Conservation (phyloP, 2,113 vertebrate species). For the Melanerpes aurifrons region DNA sequence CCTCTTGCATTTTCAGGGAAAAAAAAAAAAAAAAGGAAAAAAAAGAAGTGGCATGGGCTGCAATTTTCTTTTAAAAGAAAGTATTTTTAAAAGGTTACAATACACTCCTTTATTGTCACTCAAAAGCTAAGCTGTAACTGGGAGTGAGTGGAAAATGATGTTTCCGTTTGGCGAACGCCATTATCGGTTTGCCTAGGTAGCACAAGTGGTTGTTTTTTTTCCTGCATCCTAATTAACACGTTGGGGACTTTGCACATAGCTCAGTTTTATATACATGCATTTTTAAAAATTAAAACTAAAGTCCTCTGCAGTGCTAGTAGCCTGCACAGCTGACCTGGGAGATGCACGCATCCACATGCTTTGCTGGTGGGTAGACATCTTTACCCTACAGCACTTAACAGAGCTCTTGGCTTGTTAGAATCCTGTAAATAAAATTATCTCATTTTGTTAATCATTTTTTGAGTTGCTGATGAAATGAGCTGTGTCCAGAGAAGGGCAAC, state of each 20-base stretch:
- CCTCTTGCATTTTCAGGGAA: too few species aligned
- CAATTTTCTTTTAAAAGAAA: constrained; percentile 21
- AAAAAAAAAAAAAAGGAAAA: too few species aligned
- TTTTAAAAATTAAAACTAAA: background rate
- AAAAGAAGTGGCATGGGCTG: background rate
- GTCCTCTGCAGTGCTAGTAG: background rate
- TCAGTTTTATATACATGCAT: background rate
- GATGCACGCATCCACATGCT: accelerated
- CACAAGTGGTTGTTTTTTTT: background rate
- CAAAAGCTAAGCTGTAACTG: constrained; percentile 2
- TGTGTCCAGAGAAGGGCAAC: too few species aligned
- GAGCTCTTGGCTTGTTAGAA: background rate
- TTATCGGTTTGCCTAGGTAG: background rate
- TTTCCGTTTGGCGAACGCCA: background rate
- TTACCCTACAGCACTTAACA: background rate
- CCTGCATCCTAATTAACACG: background rate
- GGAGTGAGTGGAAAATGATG: background rate
- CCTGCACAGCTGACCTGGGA: background rate
- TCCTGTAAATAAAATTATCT: background rate
- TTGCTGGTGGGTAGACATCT: background rate
- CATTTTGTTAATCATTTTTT: too few species aligned
- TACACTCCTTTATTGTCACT: background rate
- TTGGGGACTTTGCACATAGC: background rate
- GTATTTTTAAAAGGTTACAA: constrained; percentile 28
- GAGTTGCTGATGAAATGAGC: too few species aligned